Evolutionary conservation across 2,888 invertebrate species (phyloP).

Genomic region (Amphipyra berbera): DNA sequence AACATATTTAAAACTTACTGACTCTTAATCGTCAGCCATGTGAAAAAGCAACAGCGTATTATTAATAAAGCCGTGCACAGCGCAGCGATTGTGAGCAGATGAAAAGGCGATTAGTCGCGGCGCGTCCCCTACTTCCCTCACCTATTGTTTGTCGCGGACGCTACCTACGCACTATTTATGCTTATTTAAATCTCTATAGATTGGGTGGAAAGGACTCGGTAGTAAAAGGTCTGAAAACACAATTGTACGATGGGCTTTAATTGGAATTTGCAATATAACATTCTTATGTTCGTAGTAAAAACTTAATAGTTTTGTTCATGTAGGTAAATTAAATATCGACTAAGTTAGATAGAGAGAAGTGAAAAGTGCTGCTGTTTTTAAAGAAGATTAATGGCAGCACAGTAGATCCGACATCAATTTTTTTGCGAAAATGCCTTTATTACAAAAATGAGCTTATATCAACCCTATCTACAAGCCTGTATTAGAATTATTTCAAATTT

Average conservation of each 20-base stretch:
- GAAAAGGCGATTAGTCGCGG: constrained; percentile 65
- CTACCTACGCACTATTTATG: constrained; percentile 68
- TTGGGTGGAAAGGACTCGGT: constrained; percentile 31
- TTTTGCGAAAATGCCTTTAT: too few species aligned
- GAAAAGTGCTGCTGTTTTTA: too few species aligned
- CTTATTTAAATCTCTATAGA: too few species aligned
- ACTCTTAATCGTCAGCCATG: constrained; percentile 61
- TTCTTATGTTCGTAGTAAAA: too few species aligned
- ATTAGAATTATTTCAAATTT: too few species aligned
- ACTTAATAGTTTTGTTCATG: too few species aligned
- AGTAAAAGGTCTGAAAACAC: constrained; percentile 29
- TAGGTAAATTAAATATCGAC: too few species aligned
- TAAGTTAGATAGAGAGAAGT: too few species aligned
- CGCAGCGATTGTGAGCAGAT: constrained; percentile 65
- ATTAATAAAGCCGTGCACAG: constrained; percentile 83
- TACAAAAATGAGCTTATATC: too few species aligned
- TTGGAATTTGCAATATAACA: not conserved
- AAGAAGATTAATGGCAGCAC: too few species aligned
- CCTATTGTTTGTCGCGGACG: constrained; percentile 69
- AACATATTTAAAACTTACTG: constrained; percentile 54
- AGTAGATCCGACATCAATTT: too few species aligned
- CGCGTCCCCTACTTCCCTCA: constrained; percentile 53
- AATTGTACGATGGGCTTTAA: not conserved
- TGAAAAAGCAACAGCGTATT: constrained; percentile 67
- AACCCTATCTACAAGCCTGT: too few species aligned